A percentile compares a stretch with the other conserved stretches of the same genome.
These are phyloP conservation scores for Torymus aiolomorphi DNA, from an alignment of 2,888 invertebrate species.

Conservation along the genomic window DNA sequence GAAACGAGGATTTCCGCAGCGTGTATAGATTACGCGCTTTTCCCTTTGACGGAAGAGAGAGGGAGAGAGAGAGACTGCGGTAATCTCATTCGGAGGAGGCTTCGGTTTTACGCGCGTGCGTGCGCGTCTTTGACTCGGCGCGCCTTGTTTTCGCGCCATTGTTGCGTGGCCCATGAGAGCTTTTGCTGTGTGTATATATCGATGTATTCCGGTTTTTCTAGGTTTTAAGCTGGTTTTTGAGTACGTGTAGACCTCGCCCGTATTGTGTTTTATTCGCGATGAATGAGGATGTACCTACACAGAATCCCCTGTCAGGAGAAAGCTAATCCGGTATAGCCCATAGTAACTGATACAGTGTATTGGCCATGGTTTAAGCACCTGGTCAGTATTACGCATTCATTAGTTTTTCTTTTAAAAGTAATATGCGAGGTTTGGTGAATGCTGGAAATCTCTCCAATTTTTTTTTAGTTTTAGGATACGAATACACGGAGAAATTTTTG, in stretches of 20 bases:
- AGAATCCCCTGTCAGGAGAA: too few relatives aligned
- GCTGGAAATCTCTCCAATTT: too few relatives aligned
- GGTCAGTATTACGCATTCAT: neutral
- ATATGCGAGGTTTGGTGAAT: neutral
- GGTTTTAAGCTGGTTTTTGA: constrained; percentile 17
- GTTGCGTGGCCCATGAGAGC: neutral
- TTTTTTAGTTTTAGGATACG: too few relatives aligned
- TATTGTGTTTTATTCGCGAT: neutral
- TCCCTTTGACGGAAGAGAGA: constrained; percentile 30
- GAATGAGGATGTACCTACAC: constrained; percentile 1
- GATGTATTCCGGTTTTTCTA: neutral
- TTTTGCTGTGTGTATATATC: constrained; percentile 19
- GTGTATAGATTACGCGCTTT: constrained; percentile 32
- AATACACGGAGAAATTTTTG: too few relatives aligned
- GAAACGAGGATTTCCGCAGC: constrained; percentile 25
- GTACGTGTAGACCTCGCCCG: too few relatives aligned
- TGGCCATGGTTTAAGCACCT: neutral
- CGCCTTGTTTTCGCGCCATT: constrained; percentile 26
- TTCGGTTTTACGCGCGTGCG: neutral
- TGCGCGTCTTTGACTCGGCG: neutral
- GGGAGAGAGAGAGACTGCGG: neutral
- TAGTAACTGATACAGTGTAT: neutral
- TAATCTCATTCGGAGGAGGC: constrained; percentile 42
- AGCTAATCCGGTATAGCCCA: too few relatives aligned
- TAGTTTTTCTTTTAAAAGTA: constrained; percentile 4